A percentile compares a stretch with the other conserved stretches of the same genome.
These are phyloP conservation scores for Chinchilla lanigera DNA, from an alignment of 2,113 vertebrate genomes.

Conservation along the genomic window DNA sequence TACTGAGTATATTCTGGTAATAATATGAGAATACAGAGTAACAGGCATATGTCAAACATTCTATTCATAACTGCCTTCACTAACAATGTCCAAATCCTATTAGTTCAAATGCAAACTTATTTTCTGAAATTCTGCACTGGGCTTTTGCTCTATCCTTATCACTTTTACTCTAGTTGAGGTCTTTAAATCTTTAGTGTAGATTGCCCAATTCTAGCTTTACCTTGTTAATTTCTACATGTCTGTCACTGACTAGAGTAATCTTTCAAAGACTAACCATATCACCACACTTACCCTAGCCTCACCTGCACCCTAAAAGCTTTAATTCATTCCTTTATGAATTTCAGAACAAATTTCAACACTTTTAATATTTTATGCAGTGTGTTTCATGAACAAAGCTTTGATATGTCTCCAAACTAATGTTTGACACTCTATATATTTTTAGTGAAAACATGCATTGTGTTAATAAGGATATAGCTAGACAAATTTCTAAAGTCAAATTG, in stretches of 20 bases:
- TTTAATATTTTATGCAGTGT: conserved; percentile 5
- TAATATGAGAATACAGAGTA: background rate
- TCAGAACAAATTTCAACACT: background rate
- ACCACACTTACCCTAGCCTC: background rate
- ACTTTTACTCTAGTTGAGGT: background rate
- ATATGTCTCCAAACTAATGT: background rate
- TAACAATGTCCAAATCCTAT: conserved; percentile 13
- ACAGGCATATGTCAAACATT: background rate
- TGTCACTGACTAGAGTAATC: background rate
- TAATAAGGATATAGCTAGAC: background rate
- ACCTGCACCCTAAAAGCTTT: background rate
- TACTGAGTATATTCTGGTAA: background rate
- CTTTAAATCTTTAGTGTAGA: background rate
- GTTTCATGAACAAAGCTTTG: background rate
- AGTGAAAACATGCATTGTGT: background rate
- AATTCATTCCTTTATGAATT: background rate
- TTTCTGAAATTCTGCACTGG: background rate
- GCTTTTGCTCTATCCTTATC: background rate
- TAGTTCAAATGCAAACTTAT: background rate
- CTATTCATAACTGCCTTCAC: background rate
- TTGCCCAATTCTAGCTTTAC: background rate
- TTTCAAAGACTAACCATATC: background rate
- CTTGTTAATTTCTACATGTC: background rate
- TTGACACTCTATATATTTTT: background rate
- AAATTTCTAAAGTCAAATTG: background rate